Evolutionary conservation across 2,797 vertebrate genomes (phyloP).

Genomic region (Anabas testudineus): DNA sequence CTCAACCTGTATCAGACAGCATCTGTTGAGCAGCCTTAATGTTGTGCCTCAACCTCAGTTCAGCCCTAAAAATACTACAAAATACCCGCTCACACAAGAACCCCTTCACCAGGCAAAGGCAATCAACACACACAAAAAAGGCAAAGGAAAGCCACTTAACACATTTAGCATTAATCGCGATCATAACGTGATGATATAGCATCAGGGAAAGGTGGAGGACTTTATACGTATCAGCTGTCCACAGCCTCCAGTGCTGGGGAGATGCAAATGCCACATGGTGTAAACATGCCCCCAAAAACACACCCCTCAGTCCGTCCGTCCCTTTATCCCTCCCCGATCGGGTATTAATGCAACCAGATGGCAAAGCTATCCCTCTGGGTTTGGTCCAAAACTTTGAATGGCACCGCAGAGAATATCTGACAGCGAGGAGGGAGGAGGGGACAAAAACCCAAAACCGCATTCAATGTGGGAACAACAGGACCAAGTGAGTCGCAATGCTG

Average conservation of each 20-base stretch:
- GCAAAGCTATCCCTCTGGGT: conserved; percentile 35
- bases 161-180: conserved; percentile 59
- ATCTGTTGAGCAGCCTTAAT: conserved; percentile 51
- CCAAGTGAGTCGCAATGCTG: conserved; percentile 9
- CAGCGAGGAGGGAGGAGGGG: neutral
- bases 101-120: conserved; percentile 65
- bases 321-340: conserved; percentile 43
- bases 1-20: conserved; percentile 30
- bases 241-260: conserved; percentile 60
- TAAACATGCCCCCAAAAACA: conserved; percentile 68
- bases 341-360: conserved; percentile 61
- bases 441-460: conserved; percentile 25
- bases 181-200: conserved; percentile 53
- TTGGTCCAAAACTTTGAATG: conserved; percentile 44
- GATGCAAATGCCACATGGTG: conserved; percentile 68
- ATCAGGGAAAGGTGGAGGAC: conserved; percentile 14
- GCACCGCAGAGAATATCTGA: conserved; percentile 38
- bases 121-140: conserved; percentile 57
- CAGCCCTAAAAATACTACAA: conserved; percentile 46
- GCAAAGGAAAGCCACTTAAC: conserved; percentile 58
- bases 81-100: conserved; percentile 44
- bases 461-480: conserved; percentile 22
- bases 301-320: conserved; percentile 44
- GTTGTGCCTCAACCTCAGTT: conserved; percentile 28
- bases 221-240: conserved; percentile 67